Conservation (phyloP, 1,140 invertebrate genomes). For the Drosophila ogumai region DNA sequence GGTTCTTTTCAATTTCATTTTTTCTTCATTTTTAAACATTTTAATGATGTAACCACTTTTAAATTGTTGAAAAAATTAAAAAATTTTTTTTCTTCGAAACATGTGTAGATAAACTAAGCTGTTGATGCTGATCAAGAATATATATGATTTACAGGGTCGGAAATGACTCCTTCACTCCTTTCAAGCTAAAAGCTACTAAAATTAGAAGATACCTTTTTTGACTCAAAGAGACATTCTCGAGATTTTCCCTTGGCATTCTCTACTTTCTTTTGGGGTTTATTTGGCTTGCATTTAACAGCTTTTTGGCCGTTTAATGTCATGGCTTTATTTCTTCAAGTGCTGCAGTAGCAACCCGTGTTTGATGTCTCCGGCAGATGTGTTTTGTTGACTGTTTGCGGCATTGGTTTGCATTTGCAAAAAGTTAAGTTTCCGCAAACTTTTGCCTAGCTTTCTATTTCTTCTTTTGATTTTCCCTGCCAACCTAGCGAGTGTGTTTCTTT, state of each 20-base stretch:
- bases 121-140: no score
- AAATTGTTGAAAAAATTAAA: no score
- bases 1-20: no score
- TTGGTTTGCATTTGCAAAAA: constrained; percentile 31
- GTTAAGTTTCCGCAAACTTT: constrained; percentile 31
- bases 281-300: not conserved
- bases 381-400: constrained; percentile 23
- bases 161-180: no score
- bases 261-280: not conserved
- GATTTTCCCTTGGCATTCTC: not conserved
- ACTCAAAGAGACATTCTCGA: not conserved
- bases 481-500: not conserved
- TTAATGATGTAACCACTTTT: no score
- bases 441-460: constrained; percentile 5
- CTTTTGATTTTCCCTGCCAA: not conserved
- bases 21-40: no score
- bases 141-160: no score
- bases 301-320: not conserved
- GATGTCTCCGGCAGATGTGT: constrained; percentile 26
- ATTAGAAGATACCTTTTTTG: not conserved
- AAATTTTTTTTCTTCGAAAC: no score
- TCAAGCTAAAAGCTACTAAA: no score
- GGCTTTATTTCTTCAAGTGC: constrained; percentile 3
- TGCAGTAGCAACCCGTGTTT: constrained; percentile 5
- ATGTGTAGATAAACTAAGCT: no score